Percentiles rank a stretch among this genome's conserved stretches.
Conservation (phyloP, 2,888 invertebrate species). For the Platynereis dumerilii region DNA sequence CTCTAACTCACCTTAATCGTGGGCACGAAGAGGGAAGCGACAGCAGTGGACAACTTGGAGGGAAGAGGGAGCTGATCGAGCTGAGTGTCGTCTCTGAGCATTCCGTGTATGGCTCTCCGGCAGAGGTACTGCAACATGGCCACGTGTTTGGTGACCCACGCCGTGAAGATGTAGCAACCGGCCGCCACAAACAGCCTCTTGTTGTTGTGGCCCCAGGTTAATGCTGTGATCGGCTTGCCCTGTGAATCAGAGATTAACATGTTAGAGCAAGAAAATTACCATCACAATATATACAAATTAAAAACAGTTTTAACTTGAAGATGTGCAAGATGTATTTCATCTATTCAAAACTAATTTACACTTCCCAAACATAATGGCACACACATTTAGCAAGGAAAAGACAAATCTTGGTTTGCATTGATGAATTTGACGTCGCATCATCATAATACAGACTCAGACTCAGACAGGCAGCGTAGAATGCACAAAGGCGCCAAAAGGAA, state of each 20-base stretch:
- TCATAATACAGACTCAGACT: too few relatives aligned
- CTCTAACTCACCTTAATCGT: conserved; percentile 83
- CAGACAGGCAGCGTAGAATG: too few relatives aligned
- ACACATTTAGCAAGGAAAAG: too few relatives aligned
- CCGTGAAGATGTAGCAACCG: conserved; percentile 87
- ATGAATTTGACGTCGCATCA: too few relatives aligned
- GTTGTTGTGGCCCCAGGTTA: conserved; percentile 99
- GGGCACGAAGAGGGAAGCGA: conserved; percentile 67
- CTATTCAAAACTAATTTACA: too few relatives aligned
- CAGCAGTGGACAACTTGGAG: conserved; percentile 70
- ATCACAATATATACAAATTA: too few relatives aligned
- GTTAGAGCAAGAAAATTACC: neutral
- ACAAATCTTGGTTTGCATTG: too few relatives aligned
- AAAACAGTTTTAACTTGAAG: too few relatives aligned
- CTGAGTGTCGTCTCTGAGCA: conserved; percentile 71
- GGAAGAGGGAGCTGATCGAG: conserved; percentile 86
- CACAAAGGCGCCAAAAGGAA: too few relatives aligned
- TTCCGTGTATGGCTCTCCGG: conserved; percentile 69
- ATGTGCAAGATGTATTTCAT: too few relatives aligned
- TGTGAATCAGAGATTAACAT: conserved; percentile 33
- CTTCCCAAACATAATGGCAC: too few relatives aligned
- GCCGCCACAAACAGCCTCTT: conserved; percentile 91
- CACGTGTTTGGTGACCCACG: conserved; percentile 89
- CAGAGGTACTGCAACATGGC: conserved; percentile 90
- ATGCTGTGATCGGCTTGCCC: conserved; percentile 79